Base-by-base conservation (phyloP, 2,888 invertebrate genomes). In the Agriopis aurantiaria region DNA sequence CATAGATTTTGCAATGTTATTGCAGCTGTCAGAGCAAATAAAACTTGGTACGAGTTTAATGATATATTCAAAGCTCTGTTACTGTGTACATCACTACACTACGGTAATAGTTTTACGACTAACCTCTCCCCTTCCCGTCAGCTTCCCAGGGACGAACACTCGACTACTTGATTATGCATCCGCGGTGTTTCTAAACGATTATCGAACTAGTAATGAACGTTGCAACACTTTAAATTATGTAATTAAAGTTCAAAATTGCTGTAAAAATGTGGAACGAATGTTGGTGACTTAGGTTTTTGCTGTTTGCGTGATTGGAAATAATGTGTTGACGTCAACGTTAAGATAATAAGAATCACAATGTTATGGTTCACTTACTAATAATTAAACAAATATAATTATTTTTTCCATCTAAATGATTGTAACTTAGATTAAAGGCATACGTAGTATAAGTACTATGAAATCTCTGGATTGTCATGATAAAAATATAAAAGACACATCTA, bases 91-190 rank as follows among this genome's bases (percentile, higher is more conserved):
- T 65, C 17, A 53, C 41, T 3, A 67, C 59, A 49, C 59, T 63
- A 58, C 17, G 45, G 53, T 67, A 71, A 94, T 93, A 93, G 93
- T 92, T 94, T 93, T 92, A 93, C 89, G 89, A 91, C 86, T 86
- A 85, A 82, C 85, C 85, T 80, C 77, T 73, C 78, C 76, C 80
- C 74, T 5, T 65, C 71, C 72, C 78, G 78, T 78, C 78, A 76
- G 74, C 17, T 43, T 48, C 23, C 75, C 77, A 75, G 77, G 82
- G 79, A 80, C 83, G 77, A 86, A 87, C 88, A 86, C 84, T 86
- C 84, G 75, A 85, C 90, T 91, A 91, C 92, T 93, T 90, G 91
- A 92, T 91, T 93, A 93, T 93, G 91, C 92, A 92, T 91, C 87
- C 89, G 85, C 87, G 88, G 88, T 90, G 88, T 91, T 91, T 86